phyloP scores from a whole-genome alignment of 2,888 invertebrate species.

The Cheilosia scutellata region DNA sequence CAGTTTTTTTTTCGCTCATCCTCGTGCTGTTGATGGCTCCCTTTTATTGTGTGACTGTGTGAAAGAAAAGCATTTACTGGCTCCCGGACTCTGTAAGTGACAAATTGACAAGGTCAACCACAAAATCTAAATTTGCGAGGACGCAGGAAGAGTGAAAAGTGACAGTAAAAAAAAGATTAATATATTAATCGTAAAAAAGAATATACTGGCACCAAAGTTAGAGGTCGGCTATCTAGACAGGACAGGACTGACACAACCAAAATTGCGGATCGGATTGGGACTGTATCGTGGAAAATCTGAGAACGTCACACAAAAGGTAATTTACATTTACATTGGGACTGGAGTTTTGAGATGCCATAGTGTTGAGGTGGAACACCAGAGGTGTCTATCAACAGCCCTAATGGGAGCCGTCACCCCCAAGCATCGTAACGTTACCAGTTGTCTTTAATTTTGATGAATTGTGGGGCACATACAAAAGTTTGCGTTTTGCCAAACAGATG shows the following conservation, averaged over 20 bases:
- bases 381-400: constrained; percentile 19
- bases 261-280: neutral
- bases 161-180: constrained; percentile 39
- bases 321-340: constrained; percentile 70
- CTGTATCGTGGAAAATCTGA: constrained; percentile 31
- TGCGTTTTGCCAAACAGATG: constrained; percentile 48
- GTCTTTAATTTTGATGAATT: constrained; percentile 73
- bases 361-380: constrained; percentile 51
- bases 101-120: constrained; percentile 75
- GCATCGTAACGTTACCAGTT: constrained; percentile 8
- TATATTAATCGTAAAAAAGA: constrained; percentile 39
- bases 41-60: constrained; percentile 38
- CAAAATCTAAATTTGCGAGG: constrained; percentile 56
- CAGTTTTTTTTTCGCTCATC: constrained; percentile 10
- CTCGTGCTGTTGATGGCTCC: constrained; percentile 4
- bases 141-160: constrained; percentile 9
- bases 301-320: constrained; percentile 45
- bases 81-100: constrained; percentile 64
- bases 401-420: too few species aligned
- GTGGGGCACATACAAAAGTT: constrained; percentile 51
- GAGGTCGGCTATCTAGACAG: neutral
- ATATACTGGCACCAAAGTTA: constrained; percentile 30
- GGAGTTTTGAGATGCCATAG: constrained; percentile 46
- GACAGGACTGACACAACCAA: too few species aligned
- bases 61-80: constrained; percentile 34